These are phyloP conservation scores for Motacilla alba DNA, from an alignment of 2,113 vertebrate genomes.

Conservation along the genomic window DNA sequence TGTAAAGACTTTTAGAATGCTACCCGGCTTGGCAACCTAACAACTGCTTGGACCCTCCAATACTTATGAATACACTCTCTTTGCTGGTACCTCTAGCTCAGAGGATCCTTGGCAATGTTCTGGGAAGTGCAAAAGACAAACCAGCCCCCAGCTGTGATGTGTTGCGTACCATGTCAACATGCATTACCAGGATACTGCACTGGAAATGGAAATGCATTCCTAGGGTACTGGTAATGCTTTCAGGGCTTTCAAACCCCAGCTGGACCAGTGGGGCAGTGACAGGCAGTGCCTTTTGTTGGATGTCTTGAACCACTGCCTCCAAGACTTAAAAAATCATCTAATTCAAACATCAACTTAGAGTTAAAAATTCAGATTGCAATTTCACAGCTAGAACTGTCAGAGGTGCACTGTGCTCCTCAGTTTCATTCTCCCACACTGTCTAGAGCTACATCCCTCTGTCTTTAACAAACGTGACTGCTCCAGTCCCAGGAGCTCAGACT, in stretches of 20 bases:
- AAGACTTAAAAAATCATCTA: neutral
- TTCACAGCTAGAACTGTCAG: neutral
- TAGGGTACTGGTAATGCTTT: neutral
- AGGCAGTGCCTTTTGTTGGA: neutral
- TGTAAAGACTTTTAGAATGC: fast-evolving
- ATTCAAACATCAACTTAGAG: neutral
- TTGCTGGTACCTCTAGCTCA: neutral
- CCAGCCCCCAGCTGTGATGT: fast-evolving
- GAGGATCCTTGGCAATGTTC: neutral
- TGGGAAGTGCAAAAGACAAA: neutral
- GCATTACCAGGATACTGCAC: neutral
- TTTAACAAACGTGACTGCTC: neutral
- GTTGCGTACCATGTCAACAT: fast-evolving
- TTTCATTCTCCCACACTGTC: neutral
- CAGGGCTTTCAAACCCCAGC: neutral
- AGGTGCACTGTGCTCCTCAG: neutral
- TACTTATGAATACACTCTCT: neutral
- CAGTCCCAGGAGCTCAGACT: neutral
- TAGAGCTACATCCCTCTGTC: neutral
- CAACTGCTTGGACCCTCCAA: neutral
- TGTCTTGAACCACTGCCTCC: neutral
- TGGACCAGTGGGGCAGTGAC: neutral
- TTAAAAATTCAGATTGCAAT: neutral
- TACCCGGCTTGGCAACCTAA: neutral
- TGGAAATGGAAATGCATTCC: no score